Conservation (phyloP, 2,113 vertebrate genomes). For the Eupsittula cactorum region DNA sequence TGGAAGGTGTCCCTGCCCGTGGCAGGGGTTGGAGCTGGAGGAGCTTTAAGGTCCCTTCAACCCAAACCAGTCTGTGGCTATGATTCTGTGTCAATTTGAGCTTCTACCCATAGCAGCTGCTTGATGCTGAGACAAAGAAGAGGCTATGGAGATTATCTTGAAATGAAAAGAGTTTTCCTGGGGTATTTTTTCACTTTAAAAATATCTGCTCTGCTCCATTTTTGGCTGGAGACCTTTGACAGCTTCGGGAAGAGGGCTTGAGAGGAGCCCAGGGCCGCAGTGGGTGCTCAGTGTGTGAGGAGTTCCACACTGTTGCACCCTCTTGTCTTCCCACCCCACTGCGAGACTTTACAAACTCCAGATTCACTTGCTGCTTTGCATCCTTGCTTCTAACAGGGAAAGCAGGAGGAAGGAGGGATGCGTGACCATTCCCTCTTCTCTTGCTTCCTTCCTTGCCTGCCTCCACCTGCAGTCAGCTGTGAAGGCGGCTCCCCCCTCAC, state of each 20-base stretch:
- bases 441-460: background rate
- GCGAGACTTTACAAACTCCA: background rate
- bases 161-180: background rate
- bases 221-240: background rate
- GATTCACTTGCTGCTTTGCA: background rate
- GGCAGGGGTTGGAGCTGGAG: fast-evolving
- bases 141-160: background rate
- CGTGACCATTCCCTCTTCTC: fast-evolving
- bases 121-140: background rate
- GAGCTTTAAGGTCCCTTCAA: background rate
- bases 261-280: background rate
- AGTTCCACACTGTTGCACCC: background rate
- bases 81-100: background rate
- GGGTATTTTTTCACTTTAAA: background rate
- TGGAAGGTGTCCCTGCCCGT: background rate
- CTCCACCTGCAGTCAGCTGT: background rate
- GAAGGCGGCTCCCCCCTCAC: background rate
- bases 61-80: background rate
- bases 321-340: background rate
- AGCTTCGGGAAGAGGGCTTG: background rate
- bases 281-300: background rate
- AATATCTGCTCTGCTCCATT: background rate
- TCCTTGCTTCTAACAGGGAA: background rate
- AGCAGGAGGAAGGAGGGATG: background rate
- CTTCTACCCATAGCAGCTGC: background rate